A percentile compares a stretch with the other conserved stretches of the same genome.
phyloP scores from a whole-genome alignment of 2,113 vertebrate genomes.

The Strix aluco region DNA sequence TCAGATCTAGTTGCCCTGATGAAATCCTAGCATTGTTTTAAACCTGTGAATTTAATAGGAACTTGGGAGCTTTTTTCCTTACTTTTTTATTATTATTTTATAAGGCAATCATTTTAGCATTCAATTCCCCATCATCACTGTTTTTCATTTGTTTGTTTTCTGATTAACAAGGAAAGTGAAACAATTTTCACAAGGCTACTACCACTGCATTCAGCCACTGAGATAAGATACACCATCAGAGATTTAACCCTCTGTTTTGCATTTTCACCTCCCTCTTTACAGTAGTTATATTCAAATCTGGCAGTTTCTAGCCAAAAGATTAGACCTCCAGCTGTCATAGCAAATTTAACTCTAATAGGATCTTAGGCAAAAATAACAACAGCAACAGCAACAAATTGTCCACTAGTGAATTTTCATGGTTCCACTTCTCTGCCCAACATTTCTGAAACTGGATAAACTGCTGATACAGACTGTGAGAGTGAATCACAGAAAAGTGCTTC shows the following conservation, averaged over 20 bases:
- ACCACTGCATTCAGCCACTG: not conserved
- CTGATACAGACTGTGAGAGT: not conserved
- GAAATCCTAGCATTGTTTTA: not conserved
- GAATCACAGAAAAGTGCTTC: not conserved
- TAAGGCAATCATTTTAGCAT: not conserved
- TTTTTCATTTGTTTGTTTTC: not conserved
- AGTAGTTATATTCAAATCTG: conserved; percentile 35
- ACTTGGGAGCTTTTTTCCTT: not conserved
- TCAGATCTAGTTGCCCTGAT: not conserved
- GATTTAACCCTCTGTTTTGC: conserved; percentile 19
- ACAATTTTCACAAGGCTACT: not conserved
- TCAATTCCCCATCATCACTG: not conserved
- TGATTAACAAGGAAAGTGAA: not conserved
- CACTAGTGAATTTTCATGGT: conserved; percentile 28
- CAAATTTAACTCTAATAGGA: conserved; percentile 61
- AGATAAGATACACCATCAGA: conserved; percentile 44
- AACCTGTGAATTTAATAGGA: not conserved
- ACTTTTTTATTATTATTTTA: not conserved
- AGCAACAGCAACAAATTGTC: conserved; percentile 7
- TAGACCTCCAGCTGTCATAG: conserved; percentile 55
- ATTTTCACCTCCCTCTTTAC: not conserved
- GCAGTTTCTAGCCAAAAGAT: conserved; percentile 9
- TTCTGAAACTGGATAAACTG: conserved; percentile 21
- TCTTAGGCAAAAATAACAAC: conserved; percentile 38
- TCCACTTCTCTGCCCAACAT: not conserved